These are phyloP conservation scores for Phaethornis superciliosus DNA, from an alignment of 2,113 vertebrate genomes.

Conservation along the genomic window DNA sequence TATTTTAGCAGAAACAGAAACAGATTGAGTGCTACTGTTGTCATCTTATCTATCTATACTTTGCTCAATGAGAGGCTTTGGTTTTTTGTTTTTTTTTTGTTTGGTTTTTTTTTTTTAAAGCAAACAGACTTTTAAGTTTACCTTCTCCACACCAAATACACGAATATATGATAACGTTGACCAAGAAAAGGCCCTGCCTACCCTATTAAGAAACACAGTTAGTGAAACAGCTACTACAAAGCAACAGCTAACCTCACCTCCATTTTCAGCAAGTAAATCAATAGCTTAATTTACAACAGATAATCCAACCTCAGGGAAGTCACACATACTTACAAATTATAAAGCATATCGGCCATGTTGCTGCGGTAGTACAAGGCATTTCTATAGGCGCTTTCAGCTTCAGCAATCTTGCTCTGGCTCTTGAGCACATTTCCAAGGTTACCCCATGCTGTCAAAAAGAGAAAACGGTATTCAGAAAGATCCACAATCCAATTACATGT, in stretches of 20 bases:
- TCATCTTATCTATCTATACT: neutral
- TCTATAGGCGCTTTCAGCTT: conserved; percentile 95
- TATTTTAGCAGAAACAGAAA: neutral
- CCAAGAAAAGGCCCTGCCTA: conserved; percentile 5
- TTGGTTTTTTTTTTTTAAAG: conserved; percentile 5
- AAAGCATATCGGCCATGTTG: conserved; percentile 99
- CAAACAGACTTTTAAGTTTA: neutral
- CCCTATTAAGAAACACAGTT: conserved; percentile 33
- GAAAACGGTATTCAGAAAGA: conserved; percentile 73
- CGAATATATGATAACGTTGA: neutral
- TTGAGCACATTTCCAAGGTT: conserved; percentile 99
- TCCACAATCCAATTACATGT: conserved; percentile 58
- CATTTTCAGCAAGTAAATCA: conserved; percentile 61
- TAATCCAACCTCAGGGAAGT: conserved; percentile 33
- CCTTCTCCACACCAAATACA: neutral
- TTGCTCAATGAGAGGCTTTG: neutral
- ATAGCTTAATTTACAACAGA: conserved; percentile 40
- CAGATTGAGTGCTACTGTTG: neutral
- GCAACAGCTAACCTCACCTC: conserved; percentile 53
- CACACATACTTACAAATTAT: conserved; percentile 93
- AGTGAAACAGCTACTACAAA: conserved; percentile 58
- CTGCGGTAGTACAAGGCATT: conserved; percentile 97
- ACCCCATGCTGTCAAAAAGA: conserved; percentile 91
- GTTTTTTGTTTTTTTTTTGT: neutral
- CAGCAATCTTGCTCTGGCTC: conserved; percentile 95